phyloP scores from a whole-genome alignment of 2,113 vertebrate genomes.

The Labrus mixtus region DNA sequence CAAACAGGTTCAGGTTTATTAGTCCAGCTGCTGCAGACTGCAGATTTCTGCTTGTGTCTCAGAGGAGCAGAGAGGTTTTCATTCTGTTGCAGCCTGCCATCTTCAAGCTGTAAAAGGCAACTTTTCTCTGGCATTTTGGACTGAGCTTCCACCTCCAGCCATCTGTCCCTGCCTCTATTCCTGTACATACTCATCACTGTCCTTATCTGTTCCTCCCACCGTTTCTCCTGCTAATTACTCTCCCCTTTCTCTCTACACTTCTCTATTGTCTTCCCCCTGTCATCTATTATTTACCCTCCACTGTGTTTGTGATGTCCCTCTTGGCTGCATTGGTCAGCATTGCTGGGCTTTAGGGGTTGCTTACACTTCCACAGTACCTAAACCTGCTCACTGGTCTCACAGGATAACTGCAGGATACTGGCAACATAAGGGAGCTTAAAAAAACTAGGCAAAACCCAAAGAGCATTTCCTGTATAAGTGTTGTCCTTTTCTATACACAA shows the following conservation, averaged over 20 bases:
- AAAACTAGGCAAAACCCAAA: background rate
- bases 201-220: conserved; percentile 34
- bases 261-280: conserved; percentile 23
- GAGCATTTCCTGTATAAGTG: background rate
- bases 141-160: conserved; percentile 34
- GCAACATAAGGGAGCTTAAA: background rate
- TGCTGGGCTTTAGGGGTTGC: conserved; percentile 1
- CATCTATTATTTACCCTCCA: conserved; percentile 8
- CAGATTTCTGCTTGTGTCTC: conserved; percentile 24
- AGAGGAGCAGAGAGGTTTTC: conserved; percentile 24
- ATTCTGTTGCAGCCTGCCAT: conserved; percentile 32
- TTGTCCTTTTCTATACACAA: conserved; percentile 15
- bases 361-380: conserved; percentile 4
- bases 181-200: background rate
- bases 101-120: conserved; percentile 8
- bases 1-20: conserved; percentile 9
- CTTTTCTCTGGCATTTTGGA: conserved; percentile 32
- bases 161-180: conserved; percentile 37
- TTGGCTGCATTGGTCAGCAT: conserved; percentile 22
- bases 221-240: conserved; percentile 41
- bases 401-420: conserved; percentile 22
- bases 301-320: conserved; percentile 6
- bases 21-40: conserved; percentile 8
- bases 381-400: background rate
- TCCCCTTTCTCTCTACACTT: background rate